Base-by-base conservation (phyloP, 2,888 invertebrate genomes). In the Limnephilus auricula region DNA sequence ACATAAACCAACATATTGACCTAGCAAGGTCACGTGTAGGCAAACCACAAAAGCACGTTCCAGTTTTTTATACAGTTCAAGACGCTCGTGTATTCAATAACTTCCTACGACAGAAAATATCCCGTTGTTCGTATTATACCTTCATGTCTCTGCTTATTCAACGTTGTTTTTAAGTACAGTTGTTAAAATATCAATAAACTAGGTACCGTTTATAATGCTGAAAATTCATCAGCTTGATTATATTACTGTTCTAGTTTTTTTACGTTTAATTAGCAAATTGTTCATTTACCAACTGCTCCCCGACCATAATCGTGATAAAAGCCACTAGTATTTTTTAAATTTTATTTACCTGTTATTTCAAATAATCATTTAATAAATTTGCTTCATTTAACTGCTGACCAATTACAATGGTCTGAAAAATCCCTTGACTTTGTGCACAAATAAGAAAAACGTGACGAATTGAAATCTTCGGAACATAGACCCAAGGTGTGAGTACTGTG, bases 1-100 rank as follows among this genome's bases (percentile, higher is more conserved):
- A 65, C 65, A 65, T 65, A 65, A 65, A 25, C 25, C 25, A 25
- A 65, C 65, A 25, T 6, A 65, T 65, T 65, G 65, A 65, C 65
- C 65, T 65, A 65, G 65, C 65, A 65, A 65, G 65, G 65, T 65
- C 65, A 65, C 65, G 65, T 65, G 65, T 65, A 65, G 65, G 65
- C 65, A 65, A 65, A 65, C 65, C 25, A 65, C 65, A 65, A 65
- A 65, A 65, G 25, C 25, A n/a, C 65, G 65, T 65, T 65, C 65
- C 65, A 65, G 65, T 65, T 65, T 65, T 65, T 65, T 65, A 25
- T 65, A 65, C 65, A 65, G 65, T 65, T 65, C 65, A 65, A 65
- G 65, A 65, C 65, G n/a, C 25, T 65, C 25, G n/a, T n/a, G 25
- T 65, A 65, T 65, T 65, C 65, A 65, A 65, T 65, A 65, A 65